A percentile compares a stretch with the other conserved stretches of the same genome.
phyloP scores from a whole-genome alignment of 2,888 invertebrate genomes.

The Mycalesis mineus region DNA sequence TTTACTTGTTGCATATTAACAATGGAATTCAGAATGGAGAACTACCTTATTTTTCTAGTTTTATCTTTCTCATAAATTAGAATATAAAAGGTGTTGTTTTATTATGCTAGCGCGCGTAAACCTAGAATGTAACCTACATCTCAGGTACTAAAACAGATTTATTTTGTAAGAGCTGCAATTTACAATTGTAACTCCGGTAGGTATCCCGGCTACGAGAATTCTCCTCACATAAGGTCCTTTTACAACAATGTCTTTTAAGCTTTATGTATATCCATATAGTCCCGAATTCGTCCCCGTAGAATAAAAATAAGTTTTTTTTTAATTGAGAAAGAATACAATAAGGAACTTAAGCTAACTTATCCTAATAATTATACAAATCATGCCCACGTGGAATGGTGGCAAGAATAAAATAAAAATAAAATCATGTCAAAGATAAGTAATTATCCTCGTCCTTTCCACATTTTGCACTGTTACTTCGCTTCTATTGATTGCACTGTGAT shows the following conservation, averaged over 20 bases:
- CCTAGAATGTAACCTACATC: constrained; percentile 21
- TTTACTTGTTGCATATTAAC: neutral
- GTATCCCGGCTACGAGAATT: neutral
- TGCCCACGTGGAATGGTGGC: no score
- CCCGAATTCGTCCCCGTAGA: no score
- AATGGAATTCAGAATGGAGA: constrained; percentile 5
- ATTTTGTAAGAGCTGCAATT: constrained; percentile 12
- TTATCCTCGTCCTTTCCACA: no score
- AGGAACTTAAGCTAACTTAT: no score
- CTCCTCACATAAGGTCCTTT: neutral
- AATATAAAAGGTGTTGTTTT: constrained; percentile 22
- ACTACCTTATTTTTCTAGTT: constrained; percentile 4
- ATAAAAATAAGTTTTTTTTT: no score
- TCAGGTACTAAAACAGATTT: constrained; percentile 15
- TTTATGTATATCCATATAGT: no score
- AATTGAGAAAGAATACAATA: no score
- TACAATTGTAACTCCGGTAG: constrained; percentile 1
- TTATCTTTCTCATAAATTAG: constrained; percentile 12
- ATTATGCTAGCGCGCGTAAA: constrained; percentile 21
- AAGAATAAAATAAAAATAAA: no score
- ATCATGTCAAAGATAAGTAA: no score
- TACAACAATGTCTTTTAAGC: neutral
- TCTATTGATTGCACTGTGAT: no score
- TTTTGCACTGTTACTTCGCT: no score
- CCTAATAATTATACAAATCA: no score